Evolutionary conservation across 2,888 invertebrate genomes (phyloP).

Genomic region (Cephus sareptanus): DNA sequence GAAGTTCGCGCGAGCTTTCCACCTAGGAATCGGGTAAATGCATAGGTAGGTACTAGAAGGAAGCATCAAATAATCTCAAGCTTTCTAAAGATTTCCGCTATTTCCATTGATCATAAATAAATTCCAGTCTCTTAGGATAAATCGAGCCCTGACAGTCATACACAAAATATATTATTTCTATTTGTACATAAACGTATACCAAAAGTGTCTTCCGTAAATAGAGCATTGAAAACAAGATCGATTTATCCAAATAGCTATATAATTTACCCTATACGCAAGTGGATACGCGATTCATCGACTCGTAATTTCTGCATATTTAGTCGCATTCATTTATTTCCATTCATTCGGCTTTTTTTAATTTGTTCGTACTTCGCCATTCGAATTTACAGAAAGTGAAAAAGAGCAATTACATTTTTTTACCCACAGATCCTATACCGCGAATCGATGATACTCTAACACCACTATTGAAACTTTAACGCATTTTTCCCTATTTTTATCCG

Average conservation of each 20-base stretch:
- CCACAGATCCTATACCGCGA: not conserved
- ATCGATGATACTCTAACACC: not conserved
- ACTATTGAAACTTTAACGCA: not conserved
- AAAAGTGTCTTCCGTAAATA: not conserved
- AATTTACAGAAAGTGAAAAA: not conserved
- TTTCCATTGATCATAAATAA: not conserved
- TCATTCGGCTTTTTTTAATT: not conserved
- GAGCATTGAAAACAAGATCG: not conserved
- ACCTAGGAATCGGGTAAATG: not conserved
- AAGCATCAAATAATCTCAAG: not conserved
- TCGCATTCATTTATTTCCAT: not conserved
- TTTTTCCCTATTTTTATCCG: not conserved
- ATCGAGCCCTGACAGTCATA: not conserved
- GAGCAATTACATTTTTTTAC: not conserved
- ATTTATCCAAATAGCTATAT: not conserved
- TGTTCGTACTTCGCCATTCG: not conserved
- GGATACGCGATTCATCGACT: not conserved
- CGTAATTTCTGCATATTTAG: not conserved
- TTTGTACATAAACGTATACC: not conserved
- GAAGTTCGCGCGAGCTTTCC: conserved; percentile 18
- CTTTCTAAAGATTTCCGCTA: not conserved
- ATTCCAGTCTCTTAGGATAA: not conserved
- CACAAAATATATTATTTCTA: not conserved
- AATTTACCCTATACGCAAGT: not conserved
- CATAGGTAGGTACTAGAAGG: not conserved